Evolutionary conservation across 1,140 invertebrate species (phyloP).

Genomic region (Episyrphus balteatus): DNA sequence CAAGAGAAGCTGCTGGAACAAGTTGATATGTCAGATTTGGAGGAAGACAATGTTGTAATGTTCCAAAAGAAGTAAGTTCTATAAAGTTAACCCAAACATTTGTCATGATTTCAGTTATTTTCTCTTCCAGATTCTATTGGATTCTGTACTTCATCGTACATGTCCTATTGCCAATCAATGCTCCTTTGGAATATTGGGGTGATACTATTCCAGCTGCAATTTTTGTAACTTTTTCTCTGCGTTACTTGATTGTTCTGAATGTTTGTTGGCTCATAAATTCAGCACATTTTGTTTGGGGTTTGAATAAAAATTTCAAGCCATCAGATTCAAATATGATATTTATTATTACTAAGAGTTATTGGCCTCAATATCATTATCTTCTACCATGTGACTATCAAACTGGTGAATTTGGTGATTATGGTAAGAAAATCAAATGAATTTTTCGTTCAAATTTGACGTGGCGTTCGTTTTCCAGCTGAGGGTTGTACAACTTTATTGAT

Average conservation of each 20-base stretch:
- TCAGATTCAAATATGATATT: constrained; percentile 61
- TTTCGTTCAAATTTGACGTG: not conserved
- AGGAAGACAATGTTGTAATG: constrained; percentile 71
- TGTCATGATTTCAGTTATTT: not conserved
- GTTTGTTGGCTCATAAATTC: constrained; percentile 59
- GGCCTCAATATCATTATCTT: constrained; percentile 69
- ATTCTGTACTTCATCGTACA: constrained; percentile 52
- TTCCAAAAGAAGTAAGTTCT: constrained; percentile 62
- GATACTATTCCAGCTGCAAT: constrained; percentile 48
- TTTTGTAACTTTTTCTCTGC: constrained; percentile 55
- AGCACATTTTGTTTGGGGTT: constrained; percentile 55
- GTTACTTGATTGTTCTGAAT: constrained; percentile 48
- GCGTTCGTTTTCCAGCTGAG: constrained; percentile 26
- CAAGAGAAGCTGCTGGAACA: constrained; percentile 55
- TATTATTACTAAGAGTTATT: constrained; percentile 57
- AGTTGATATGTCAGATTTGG: constrained; percentile 79
- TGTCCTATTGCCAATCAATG: constrained; percentile 58
- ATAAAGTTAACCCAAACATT: not conserved
- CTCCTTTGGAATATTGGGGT: constrained; percentile 61
- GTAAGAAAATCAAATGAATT: constrained; percentile 23
- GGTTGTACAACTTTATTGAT: constrained; percentile 55
- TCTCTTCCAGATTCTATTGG: constrained; percentile 53
- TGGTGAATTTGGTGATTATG: constrained; percentile 64
- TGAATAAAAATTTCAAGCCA: constrained; percentile 58
- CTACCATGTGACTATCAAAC: constrained; percentile 65